Evolutionary conservation across 2,797 vertebrate species (phyloP), one percentile per base, ranked within the genome.

Genomic region (Coregonus ussuriensis): DNA sequence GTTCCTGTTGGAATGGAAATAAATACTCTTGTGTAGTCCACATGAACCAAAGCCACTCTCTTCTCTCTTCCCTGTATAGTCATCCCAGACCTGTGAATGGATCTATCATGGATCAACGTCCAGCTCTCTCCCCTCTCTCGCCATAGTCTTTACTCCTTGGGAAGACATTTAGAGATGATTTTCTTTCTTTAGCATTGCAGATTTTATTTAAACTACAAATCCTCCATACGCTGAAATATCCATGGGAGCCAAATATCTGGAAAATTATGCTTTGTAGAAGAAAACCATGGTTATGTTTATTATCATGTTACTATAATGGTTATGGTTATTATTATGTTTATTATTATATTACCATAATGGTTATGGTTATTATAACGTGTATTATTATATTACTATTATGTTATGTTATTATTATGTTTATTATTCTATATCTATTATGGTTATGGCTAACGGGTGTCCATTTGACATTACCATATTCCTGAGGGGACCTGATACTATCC

Each of bases 1-100:
- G 62, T 71, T 84, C 76, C 83, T 79, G 77, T 73, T 35, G 71
- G 74, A 79, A 83, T 77, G 87, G 87, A 90, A 90, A 87, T 86
- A 91, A 90, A 91, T 70, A 77, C 75, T 47, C 9, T 47, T 73
- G 73, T 65, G 73, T 70, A 63, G 79, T 78, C 79, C 75, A 62
- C 77, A 67, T 76, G 69, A 87, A 87, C 77, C 29, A 67, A n/a
- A 72, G 54, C 13, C 74, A 15, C 7, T 73, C 37, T 74, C 63
- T 67, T 54, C 66, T 78, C 37, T 35, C 62, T 53, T 31, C 41
- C 18, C 63, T 53, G 37, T 77, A 21, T n/a, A 29, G 59, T 65
- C 56, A 71, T 74, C 37, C 69, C 16, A 75, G 54, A 76, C 35
- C 74, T 67, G 68, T 62, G 71, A 76, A 69, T 14, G 29, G 70